Base-by-base conservation (phyloP, 2,797 vertebrate genomes). In the Bufotes viridis region DNA sequence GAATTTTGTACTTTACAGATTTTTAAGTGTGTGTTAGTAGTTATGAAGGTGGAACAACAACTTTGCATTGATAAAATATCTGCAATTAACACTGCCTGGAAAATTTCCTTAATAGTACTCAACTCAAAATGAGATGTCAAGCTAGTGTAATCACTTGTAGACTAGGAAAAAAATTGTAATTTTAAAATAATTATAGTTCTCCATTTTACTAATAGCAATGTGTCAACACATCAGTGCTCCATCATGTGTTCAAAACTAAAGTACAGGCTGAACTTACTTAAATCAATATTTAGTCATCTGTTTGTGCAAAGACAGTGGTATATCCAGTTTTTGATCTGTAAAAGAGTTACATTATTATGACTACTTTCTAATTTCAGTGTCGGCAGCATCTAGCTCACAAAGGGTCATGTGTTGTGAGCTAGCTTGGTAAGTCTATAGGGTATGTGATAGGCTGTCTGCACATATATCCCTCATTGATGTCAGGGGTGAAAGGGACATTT, bases 101-200 rank as follows among this genome's bases (percentile, higher is more conserved):
- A 76, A 57, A 82, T 22, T 11, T 24, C 74, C 42, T 87, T 84
- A 87, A 83, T 69, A 87, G 72, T 84, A 61, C 81, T 87, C 74
- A 78, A 24, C 61, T 67, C 26, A n/a, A 53, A 87, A 83, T 83
- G 81, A 83, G 87, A 88, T 83, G 63, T 84, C 86, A 87, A 81
- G 80, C 86, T 57, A 42, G 53, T 78, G 34, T 84, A 83, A 88
- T 78, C 81, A 57, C 81, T 78, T 78, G 60, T 79, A 58, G 51
- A 83, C 76, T 79, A 58, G 34, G 67, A 69, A 51, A 49, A 83
- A 84, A 74, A 88, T 81, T 88, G 82, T 78, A 88, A 88, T 88
- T 88, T 70, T 84, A 42, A 78, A 88, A 88, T 84, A 88, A 84
- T 88, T 84, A 88, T 88, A 84, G 81, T 78, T 88, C 72, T 84